Evolutionary conservation across 2,797 vertebrate species (phyloP), one percentile per base, ranked within the genome.

Genomic region (Sebastes vulpes): DNA sequence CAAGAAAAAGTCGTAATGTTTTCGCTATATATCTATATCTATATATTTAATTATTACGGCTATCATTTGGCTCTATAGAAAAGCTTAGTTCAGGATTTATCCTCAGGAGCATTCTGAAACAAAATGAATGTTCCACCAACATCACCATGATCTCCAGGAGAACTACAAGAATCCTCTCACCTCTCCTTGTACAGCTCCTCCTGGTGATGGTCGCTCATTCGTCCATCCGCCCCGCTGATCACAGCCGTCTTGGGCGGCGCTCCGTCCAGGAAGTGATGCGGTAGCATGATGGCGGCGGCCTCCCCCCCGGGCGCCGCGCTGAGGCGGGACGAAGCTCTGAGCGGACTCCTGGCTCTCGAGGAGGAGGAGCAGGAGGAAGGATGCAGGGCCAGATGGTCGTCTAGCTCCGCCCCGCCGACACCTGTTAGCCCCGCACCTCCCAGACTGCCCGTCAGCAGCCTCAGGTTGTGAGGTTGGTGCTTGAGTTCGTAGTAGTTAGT

Each of bases 131-230:
- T 57, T 28, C 6, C 21, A 26, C 1, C 61, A 48, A 9, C 26
- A 48, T 20, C 54, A 14, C 25, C 54, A 29, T 58, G 56, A 58
- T 58, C 20, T 67, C 3, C 7, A 53, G 4, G 12, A 67, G 12
- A 68, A 11, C 35, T 6, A 8, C 10, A 12, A 3, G 21, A 35
- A 42, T 42, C 35, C 18, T 10, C 28, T 95, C 72, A 98, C 98
- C 98, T 97, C 90, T 99, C 98, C n/a, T 97, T 96, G 89, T 97
- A 97, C 46, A 99, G 96, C 77, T 99, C 98, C 84, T 97, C 97
- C 84, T 98, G 89, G 65, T 97, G 93, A 61, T 97, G 92, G 35
- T 97, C 91, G 1, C 97, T 96, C 82, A 96, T 93, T 18, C 95
- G 91, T 52, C 96, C 96, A 21, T 98, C 97, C 28, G 95, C 96